Evolutionary conservation across 2,888 invertebrate species (phyloP), one percentile per base, ranked within the genome.

Genomic region (Trichopria drosophilae): DNA sequence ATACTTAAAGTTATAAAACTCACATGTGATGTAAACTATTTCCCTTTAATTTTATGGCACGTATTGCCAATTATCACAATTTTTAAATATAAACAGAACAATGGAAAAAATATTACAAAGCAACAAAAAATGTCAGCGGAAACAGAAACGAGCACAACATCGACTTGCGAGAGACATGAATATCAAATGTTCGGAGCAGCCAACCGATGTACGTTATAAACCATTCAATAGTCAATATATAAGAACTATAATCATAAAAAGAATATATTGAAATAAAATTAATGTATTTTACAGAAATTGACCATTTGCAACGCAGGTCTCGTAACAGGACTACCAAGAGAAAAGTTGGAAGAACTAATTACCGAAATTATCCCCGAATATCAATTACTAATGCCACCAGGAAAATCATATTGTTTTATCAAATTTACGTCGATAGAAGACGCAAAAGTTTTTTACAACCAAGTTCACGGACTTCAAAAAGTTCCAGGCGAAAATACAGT

Each of bases 261-360:
- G 3, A n/a, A 6, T 31, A 24, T 39, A 29, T 31, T 29, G 35
- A 28, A 35, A 23, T 41, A 23, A 43, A 42, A 32, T 43, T 50
- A 43, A 22, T 22, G 15, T 31, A 32, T 50, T 59, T 81, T 81
- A 55, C 71, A 90, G 90, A 80, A 82, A 68, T 63, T 92, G 35
- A 82, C 85, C 32, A 77, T 95, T n/a, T 89, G 90, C 63, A 95
- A 95, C 77, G 88, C 86, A 19, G 95, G 95, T 1, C 81, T 93
- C 52, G 88, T 87, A 2, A 91, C 88, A 59, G 90, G 91, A 4
- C 77, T 92, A 16, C 79, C 82, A 4, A 84, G 87, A 69, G 84
- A 86, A 65, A 69, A 77, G 36, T 66, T 94, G 7, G 67, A 83
- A 4, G 69, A 79, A 31, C 70, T 82, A 4, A 81, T 84, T 43